These are phyloP conservation scores for Speoplatyrhinus poulsoni DNA, from an alignment of 2,113 vertebrate species.

Conservation along the genomic window DNA sequence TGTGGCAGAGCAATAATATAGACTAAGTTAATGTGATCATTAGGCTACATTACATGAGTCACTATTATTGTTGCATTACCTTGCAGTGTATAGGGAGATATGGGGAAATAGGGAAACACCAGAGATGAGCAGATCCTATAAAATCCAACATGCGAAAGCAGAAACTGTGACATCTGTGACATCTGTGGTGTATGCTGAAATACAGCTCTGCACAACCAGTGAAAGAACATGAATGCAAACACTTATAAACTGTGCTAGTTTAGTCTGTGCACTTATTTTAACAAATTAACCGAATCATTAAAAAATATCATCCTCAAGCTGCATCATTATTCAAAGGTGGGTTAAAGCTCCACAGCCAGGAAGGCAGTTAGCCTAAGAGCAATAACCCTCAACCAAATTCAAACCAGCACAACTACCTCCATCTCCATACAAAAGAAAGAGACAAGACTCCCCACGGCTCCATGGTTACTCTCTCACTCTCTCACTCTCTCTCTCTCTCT, in stretches of 20 bases:
- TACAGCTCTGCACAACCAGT: not conserved
- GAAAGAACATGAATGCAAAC: too few species aligned
- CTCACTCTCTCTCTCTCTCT: constrained; percentile 43
- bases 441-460: constrained; percentile 44
- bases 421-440: constrained; percentile 42
- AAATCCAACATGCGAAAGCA: not conserved
- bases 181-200: not conserved
- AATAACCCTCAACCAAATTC: constrained; percentile 8
- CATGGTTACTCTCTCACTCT: constrained; percentile 55
- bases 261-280: too few species aligned
- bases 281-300: not conserved
- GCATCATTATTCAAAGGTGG: not conserved
- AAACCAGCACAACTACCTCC: constrained; percentile 29
- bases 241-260: too few species aligned
- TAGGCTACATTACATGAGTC: not conserved
- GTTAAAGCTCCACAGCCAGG: not conserved
- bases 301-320: not conserved
- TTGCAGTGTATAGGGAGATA: too few species aligned
- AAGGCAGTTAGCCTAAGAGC: not conserved
- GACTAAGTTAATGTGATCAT: too few species aligned
- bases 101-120: too few species aligned
- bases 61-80: too few species aligned
- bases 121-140: not conserved
- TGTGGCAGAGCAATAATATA: too few species aligned
- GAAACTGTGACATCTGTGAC: not conserved